Evolutionary conservation across 1,140 invertebrate species (phyloP).

Genomic region (Prorops nasuta): DNA sequence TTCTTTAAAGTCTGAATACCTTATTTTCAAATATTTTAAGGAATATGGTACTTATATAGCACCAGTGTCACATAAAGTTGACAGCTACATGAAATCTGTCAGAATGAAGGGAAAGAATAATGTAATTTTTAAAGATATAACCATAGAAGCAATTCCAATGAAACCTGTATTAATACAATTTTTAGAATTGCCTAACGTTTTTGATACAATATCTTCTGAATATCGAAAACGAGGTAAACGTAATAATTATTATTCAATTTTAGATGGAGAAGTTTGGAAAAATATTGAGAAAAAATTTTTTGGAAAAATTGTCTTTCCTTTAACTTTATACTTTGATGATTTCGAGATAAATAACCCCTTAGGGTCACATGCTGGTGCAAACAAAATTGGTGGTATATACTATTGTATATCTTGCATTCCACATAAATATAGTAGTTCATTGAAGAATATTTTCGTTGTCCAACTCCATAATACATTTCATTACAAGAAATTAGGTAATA

Average conservation of each 20-base stretch:
- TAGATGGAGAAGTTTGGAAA: slow-evolving; percentile 11
- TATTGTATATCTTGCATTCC: too few relatives aligned
- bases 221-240: neutral
- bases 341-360: slow-evolving; percentile 11
- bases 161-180: neutral
- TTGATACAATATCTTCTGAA: neutral
- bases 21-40: too few relatives aligned
- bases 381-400: too few relatives aligned
- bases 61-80: too few relatives aligned
- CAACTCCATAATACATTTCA: too few relatives aligned
- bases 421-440: neutral
- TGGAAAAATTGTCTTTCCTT: slow-evolving; percentile 6
- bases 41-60: too few relatives aligned
- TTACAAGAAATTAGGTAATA: too few relatives aligned
- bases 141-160: neutral
- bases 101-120: too few relatives aligned
- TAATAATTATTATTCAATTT: neutral
- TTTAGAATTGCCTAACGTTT: neutral
- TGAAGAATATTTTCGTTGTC: slow-evolving; percentile 13
- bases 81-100: too few relatives aligned
- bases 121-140: too few relatives aligned
- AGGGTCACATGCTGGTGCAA: slow-evolving; percentile 3
- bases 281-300: slow-evolving; percentile 6
- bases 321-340: slow-evolving; percentile 15
- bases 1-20: too few relatives aligned